A percentile compares a stretch with the other conserved stretches of the same genome.
These are phyloP conservation scores for Acromyrmex heyeri DNA, from an alignment of 1,140 invertebrate species.

Conservation along the genomic window DNA sequence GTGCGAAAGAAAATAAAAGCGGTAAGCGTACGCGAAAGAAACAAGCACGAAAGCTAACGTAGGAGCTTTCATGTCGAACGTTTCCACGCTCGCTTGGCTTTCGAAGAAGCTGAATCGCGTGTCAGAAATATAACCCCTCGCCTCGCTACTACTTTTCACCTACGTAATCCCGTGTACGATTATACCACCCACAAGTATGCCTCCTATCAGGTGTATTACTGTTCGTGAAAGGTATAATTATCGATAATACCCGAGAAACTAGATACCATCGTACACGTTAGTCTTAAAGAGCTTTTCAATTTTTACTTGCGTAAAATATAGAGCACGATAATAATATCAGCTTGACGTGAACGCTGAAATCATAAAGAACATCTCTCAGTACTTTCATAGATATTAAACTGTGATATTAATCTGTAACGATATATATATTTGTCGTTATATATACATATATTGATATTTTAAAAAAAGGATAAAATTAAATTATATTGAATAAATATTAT, in stretches of 20 bases:
- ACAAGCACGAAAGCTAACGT: slow-evolving; percentile 61
- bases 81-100: slow-evolving; percentile 67
- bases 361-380: slow-evolving; percentile 1
- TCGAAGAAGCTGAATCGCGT: slow-evolving; percentile 77
- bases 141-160: slow-evolving; percentile 57
- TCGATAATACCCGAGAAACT: slow-evolving; percentile 74
- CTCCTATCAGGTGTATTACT: slow-evolving; percentile 70
- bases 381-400: slow-evolving; percentile 8
- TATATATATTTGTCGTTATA: no score
- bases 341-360: slow-evolving; percentile 31
- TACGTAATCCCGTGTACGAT: slow-evolving; percentile 61
- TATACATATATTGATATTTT: not conserved
- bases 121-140: slow-evolving; percentile 47
- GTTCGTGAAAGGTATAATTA: slow-evolving; percentile 77
- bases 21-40: slow-evolving; percentile 33
- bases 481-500: no score
- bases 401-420: not conserved
- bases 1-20: not conserved
- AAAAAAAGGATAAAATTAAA: no score
- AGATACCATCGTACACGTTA: slow-evolving; percentile 66
- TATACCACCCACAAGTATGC: slow-evolving; percentile 63
- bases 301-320: slow-evolving; percentile 72
- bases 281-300: slow-evolving; percentile 66
- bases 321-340: slow-evolving; percentile 47
- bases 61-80: slow-evolving; percentile 72